phyloP scores from a whole-genome alignment of 2,888 invertebrate genomes.

The Phaonia tiefii region DNA sequence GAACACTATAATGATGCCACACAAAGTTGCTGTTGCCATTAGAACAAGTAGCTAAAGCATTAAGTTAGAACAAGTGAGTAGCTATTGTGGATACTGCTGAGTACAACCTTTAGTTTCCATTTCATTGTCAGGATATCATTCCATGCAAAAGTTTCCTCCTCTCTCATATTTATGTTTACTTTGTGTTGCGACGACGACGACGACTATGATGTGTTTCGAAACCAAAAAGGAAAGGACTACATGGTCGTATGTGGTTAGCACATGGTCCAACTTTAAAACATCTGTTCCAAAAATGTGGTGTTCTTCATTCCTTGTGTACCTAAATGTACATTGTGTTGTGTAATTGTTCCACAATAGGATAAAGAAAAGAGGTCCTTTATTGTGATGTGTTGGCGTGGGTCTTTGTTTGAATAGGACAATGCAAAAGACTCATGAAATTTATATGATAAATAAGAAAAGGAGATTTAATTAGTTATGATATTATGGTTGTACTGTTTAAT shows the following conservation, averaged over 20 bases:
- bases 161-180: constrained; percentile 1
- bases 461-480: constrained; percentile 62
- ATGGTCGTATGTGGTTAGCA: neutral
- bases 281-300: constrained; percentile 38
- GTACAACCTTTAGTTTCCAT: constrained; percentile 6
- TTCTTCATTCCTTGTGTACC: constrained; percentile 50
- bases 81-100: neutral
- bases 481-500: constrained; percentile 26
- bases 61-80: neutral
- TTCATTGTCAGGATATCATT: constrained; percentile 13
- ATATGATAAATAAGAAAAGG: constrained; percentile 62
- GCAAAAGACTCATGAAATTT: constrained; percentile 44
- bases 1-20: constrained; percentile 21
- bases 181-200: neutral
- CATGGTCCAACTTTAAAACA: constrained; percentile 52
- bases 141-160: neutral
- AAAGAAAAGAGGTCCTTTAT: constrained; percentile 8
- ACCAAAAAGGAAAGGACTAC: constrained; percentile 1
- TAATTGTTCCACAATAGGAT: constrained; percentile 37
- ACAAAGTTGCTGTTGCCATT: neutral
- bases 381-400: constrained; percentile 46
- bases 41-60: neutral
- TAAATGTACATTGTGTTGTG: neutral
- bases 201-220: neutral
- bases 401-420: constrained; percentile 62